A percentile compares a stretch with the other conserved stretches of the same genome.
Evolutionary conservation across 2,888 invertebrate species (phyloP).

Genomic region (Cantharis rustica): DNA sequence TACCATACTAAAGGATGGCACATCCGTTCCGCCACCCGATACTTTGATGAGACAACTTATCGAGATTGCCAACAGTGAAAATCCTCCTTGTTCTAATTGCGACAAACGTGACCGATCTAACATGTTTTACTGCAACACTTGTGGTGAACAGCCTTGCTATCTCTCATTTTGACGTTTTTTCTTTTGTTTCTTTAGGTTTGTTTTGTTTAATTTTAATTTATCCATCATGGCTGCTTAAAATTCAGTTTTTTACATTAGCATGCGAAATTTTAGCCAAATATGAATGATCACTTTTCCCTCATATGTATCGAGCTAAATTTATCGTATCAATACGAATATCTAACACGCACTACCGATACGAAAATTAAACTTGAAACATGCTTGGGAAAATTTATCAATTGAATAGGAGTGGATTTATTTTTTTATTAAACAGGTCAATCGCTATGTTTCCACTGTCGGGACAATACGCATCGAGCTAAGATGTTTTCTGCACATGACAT

Average conservation of each 20-base stretch:
- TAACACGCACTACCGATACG: too few species aligned
- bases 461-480: slow-evolving; percentile 75
- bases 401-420: neutral
- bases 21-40: slow-evolving; percentile 66
- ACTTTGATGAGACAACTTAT: slow-evolving; percentile 71
- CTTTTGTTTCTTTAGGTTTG: slow-evolving; percentile 32
- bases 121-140: slow-evolving; percentile 81
- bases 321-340: too few species aligned
- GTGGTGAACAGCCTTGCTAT: slow-evolving; percentile 58
- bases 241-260: slow-evolving; percentile 13
- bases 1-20: slow-evolving; percentile 66
- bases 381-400: neutral
- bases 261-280: neutral
- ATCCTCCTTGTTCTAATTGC: slow-evolving; percentile 78
- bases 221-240: slow-evolving; percentile 20
- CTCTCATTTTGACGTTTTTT: slow-evolving; percentile 26
- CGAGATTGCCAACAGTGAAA: slow-evolving; percentile 71
- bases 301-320: neutral
- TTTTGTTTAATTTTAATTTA: slow-evolving; percentile 31
- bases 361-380: too few species aligned
- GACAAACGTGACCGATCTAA: slow-evolving; percentile 70
- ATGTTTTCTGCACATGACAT: slow-evolving; percentile 78
- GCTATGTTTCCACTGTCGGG: slow-evolving; percentile 70
- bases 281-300: neutral
- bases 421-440: slow-evolving; percentile 64